phyloP scores from a whole-genome alignment of 2,113 vertebrate genomes.

The Bambusicola thoracicus region DNA sequence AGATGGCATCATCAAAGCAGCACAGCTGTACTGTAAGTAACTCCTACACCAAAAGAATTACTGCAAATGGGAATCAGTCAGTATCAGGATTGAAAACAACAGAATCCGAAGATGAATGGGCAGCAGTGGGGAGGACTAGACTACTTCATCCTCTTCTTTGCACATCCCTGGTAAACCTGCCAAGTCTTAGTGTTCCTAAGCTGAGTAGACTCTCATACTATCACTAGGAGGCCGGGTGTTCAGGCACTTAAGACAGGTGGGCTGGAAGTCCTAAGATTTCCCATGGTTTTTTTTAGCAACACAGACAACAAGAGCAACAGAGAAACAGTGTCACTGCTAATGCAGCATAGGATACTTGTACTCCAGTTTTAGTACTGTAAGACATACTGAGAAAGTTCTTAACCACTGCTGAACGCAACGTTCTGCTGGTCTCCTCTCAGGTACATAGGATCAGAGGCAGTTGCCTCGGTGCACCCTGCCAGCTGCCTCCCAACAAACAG shows the following conservation, averaged over 20 bases:
- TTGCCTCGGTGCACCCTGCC: background rate
- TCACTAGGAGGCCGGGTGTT: background rate
- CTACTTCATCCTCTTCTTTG: background rate
- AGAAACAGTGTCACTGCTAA: background rate
- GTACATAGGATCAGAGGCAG: background rate
- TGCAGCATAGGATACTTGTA: background rate
- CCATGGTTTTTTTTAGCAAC: background rate
- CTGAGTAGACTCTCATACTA: background rate
- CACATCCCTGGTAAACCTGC: background rate
- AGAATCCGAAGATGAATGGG: background rate
- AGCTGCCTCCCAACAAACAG: background rate
- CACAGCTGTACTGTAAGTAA: constrained; percentile 62
- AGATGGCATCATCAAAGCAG: constrained; percentile 57
- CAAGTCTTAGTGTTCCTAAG: background rate
- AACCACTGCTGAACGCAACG: background rate
- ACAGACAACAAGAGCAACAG: background rate
- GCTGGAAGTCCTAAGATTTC: background rate
- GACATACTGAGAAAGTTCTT: background rate
- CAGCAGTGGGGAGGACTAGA: background rate
- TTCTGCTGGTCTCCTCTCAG: background rate
- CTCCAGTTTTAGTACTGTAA: background rate
- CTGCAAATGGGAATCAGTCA: background rate
- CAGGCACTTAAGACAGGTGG: background rate
- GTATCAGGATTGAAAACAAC: background rate
- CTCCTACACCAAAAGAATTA: constrained; percentile 21